Conservation (phyloP, 2,888 invertebrate species). For the Drosophila ustulata region DNA sequence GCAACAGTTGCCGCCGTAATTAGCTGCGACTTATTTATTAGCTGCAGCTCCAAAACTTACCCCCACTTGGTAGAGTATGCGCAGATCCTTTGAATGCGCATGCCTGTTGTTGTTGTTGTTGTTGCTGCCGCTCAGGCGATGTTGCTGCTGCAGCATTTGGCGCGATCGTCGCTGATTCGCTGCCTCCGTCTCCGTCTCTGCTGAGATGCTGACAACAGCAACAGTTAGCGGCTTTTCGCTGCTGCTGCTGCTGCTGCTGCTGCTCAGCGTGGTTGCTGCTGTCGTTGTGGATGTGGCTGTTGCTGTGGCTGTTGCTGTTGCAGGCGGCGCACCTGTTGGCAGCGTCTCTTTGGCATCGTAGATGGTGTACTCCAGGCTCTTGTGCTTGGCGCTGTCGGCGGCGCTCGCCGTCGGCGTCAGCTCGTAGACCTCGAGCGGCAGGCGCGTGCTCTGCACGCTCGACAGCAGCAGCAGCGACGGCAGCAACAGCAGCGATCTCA, state of each 20-base stretch:
- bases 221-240: slow-evolving; percentile 54
- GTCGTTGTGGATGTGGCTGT: slow-evolving; percentile 28
- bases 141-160: slow-evolving; percentile 85
- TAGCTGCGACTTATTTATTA: slow-evolving; percentile 48
- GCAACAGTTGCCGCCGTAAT: slow-evolving; percentile 54
- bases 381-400: slow-evolving; percentile 56
- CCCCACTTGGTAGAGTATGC: slow-evolving; percentile 88
- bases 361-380: slow-evolving; percentile 78
- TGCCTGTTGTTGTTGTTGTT: slow-evolving; percentile 52
- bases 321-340: slow-evolving; percentile 42
- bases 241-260: slow-evolving; percentile 46
- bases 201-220: slow-evolving; percentile 55
- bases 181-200: slow-evolving; percentile 32
- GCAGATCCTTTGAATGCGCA: slow-evolving; percentile 81
- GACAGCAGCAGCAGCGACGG: slow-evolving; percentile 41
- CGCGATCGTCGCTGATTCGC: slow-evolving; percentile 80
- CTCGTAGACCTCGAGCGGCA: slow-evolving; percentile 84
- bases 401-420: slow-evolving; percentile 74
- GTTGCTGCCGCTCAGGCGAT: slow-evolving; percentile 44
- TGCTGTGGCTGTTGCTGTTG: slow-evolving; percentile 34
- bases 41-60: slow-evolving; percentile 70
- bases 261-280: slow-evolving; percentile 26
- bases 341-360: slow-evolving; percentile 69
- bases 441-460: slow-evolving; percentile 77
- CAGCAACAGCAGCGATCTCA: slow-evolving; percentile 44